Base-by-base conservation (phyloP, 1,140 invertebrate genomes). In the Geopemphigus sp. region DNA sequence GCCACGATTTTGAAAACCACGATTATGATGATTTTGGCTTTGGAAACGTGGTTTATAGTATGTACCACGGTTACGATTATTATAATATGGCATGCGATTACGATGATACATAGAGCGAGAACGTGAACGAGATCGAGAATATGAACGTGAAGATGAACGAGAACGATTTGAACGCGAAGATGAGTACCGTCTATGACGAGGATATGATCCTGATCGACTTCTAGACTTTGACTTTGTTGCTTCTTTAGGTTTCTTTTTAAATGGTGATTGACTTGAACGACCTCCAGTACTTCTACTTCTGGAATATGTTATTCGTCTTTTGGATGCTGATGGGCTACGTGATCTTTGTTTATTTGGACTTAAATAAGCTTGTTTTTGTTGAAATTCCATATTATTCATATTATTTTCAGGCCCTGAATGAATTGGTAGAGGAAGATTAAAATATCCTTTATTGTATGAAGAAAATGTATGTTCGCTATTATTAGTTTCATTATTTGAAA, bases 21-120 rank as follows among this genome's bases (percentile, higher is more conserved):
- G 61, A 22, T 74, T 74, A 57, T 74, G 66, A 54, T 73, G 66
- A 45, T 81, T 74, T 47, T 82, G 80, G 32, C 81, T 81, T 61
- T 81, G 80, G 19, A 76, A 66, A 45, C 81, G 80, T 56, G 81
- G 81, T 45, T 82, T 82, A 81, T 82, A 82, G 24, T 82, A 82
- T 6, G 81, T 82, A 50, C 81, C 81, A 47, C 81, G 26, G 5
- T 70, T 70, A 19, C 81, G 64, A 50, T 66, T 57, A 32, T 70
- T 68, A 10, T 56, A 59, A 50, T 81, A 74, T 39, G 54, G 45
- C 22, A 32, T 22, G 22, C 70, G 81, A 68, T 76, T 73, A 24
- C 70, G 57, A 70, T 81, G 80, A 76, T 72, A 56, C 1, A 45
- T 73, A 15, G 73, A 78, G 22, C 80, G 80, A 14, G 81, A 82